These are phyloP conservation scores for Piscicola geometra DNA, from an alignment of 2,888 invertebrate genomes.

Conservation along the genomic window DNA sequence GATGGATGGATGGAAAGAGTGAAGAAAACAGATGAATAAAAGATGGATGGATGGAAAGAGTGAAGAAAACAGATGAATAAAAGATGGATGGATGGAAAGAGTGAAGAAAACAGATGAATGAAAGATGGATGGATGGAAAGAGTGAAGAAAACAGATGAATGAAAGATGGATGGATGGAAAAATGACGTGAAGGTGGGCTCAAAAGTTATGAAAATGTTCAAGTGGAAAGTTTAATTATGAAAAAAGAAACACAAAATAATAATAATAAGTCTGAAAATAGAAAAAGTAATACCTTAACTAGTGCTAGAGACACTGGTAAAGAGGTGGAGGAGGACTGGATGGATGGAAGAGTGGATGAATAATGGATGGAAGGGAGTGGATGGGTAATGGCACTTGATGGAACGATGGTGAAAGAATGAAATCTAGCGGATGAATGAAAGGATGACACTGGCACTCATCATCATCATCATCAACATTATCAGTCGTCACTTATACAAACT, in stretches of 20 bases:
- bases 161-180: not conserved
- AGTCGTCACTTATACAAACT: no score
- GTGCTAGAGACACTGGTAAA: not conserved
- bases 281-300: no score
- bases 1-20: no score
- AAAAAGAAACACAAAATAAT: no score
- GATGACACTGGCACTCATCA: no score
- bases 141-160: not conserved
- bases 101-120: not conserved
- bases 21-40: not conserved
- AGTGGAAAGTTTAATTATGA: no score
- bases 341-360: not conserved
- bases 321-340: not conserved
- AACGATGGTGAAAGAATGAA: not conserved
- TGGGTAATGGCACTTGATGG: not conserved
- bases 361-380: not conserved
- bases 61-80: not conserved
- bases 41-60: not conserved
- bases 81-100: not conserved
- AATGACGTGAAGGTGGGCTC: not conserved
- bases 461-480: no score
- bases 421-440: conserved; percentile 8
- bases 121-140: not conserved
- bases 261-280: no score
- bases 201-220: not conserved